A percentile compares a stretch with the other conserved stretches of the same genome.
These are phyloP conservation scores for Melinaea menophilus DNA, from an alignment of 2,888 invertebrate genomes.

Conservation along the genomic window DNA sequence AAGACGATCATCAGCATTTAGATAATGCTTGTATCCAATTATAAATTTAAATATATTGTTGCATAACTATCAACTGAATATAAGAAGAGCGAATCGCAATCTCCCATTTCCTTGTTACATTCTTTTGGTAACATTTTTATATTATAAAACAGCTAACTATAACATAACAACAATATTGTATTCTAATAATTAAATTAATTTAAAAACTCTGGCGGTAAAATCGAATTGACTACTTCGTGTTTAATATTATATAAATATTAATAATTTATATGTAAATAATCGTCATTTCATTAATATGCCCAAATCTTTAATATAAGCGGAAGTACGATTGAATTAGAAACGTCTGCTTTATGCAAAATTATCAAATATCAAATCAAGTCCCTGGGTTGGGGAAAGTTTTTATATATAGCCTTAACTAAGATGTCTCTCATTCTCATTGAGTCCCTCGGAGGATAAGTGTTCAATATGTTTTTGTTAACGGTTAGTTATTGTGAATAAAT, in stretches of 20 bases:
- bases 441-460: conserved; percentile 31
- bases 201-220: not conserved
- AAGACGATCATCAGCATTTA: conserved; percentile 1
- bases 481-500: conserved; percentile 40
- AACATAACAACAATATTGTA: not conserved
- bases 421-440: conserved; percentile 42
- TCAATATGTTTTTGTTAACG: conserved; percentile 43
- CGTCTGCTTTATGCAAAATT: conserved; percentile 52
- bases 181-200: not conserved
- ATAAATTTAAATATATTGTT: conserved; percentile 24
- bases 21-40: conserved; percentile 11
- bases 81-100: not conserved
- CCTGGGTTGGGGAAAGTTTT: conserved; percentile 50
- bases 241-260: too few relatives aligned
- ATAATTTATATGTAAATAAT: too few relatives aligned
- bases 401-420: conserved; percentile 49
- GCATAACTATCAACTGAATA: not conserved
- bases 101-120: not conserved
- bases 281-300: conserved; percentile 2
- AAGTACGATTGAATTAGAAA: conserved; percentile 41
- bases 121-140: too few relatives aligned
- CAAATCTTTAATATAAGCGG: conserved; percentile 31
- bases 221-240: not conserved
- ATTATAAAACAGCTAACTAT: too few relatives aligned
- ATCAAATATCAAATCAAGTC: conserved; percentile 40